Base-by-base conservation (phyloP, 2,888 invertebrate genomes). In the Apodemia zela region DNA sequence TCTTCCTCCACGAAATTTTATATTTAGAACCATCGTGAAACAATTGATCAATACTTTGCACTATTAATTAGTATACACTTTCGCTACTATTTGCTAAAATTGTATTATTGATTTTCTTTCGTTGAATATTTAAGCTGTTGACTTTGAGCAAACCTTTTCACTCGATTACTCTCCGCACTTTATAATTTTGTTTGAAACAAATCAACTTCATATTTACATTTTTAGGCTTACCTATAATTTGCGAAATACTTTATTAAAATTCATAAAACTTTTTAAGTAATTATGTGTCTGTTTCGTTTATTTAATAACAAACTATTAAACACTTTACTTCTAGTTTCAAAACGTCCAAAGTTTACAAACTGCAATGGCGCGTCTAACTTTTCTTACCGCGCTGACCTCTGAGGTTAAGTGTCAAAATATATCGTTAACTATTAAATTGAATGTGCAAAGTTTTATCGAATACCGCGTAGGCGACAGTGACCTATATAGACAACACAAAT, bases 11-110 rank as follows among this genome's bases (percentile, higher is more conserved):
- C 85, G 83, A 84, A 86, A 89, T 89, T 91, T 91, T 90, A 91
- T 90, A 90, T 90, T 91, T 89, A 90, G 90, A 89, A 85, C 84
- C 89, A 88, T 87, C 88, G 87, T 87, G 85, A 87, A 89, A 86
- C 87, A 84, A 89, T 87, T 90, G 87, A 90, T 90, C 90, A 84
- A 89, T 90, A 89, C 85, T 89, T 88, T 87, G 86, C 89, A 89
- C 88, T 87, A 87, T 84, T 85, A 85, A 87, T 89, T 89, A 87
- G 78, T 76, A 69, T 75, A 75, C 78, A 89, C 87, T 86, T 86
- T 87, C 86, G 79, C 84, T 79, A 70, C 66, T 63, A 63, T 62
- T 60, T 59, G 54, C 65, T 47, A 66, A 66, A 65, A 67, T 63
- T 42, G 38, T 59, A 63, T 59, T 57, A 51, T 60, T 38, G 58